phyloP scores from a whole-genome alignment of 2,113 vertebrate species.

The Crotalus helleri region DNA sequence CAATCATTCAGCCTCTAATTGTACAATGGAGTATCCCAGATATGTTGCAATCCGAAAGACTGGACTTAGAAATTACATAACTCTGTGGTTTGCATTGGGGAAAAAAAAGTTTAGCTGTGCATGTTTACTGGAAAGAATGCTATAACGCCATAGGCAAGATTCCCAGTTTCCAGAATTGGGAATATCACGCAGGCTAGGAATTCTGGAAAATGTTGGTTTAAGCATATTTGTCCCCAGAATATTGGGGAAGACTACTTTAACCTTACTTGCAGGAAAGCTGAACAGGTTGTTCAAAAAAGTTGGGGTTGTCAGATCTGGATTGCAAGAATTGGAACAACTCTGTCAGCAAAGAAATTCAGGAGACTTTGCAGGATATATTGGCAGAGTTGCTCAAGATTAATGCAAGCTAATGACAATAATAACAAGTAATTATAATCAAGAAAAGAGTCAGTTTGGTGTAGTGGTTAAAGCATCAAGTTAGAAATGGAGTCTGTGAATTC shows the following conservation, averaged over 20 bases:
- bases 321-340: not conserved
- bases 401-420: not conserved
- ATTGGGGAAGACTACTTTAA: not conserved
- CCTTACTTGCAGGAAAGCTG: not conserved
- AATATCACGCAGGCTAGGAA: constrained; percentile 12
- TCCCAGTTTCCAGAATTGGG: not conserved
- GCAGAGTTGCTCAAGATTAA: not conserved
- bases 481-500: too few relatives aligned
- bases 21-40: constrained; percentile 43
- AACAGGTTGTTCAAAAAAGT: not conserved
- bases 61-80: constrained; percentile 20
- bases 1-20: constrained; percentile 1
- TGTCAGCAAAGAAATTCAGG: not conserved
- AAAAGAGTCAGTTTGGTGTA: too few relatives aligned
- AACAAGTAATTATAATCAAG: not conserved
- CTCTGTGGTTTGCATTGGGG: constrained; percentile 45
- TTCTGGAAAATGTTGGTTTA: not conserved
- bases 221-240: not conserved
- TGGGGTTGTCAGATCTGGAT: not conserved
- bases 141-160: constrained; percentile 10
- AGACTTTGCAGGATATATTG: not conserved
- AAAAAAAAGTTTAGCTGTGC: constrained; percentile 53
- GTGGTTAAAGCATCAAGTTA: too few relatives aligned
- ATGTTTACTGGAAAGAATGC: constrained; percentile 59
- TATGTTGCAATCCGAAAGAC: constrained; percentile 40